These are phyloP conservation scores for Myrmecophaga tridactyla DNA, from an alignment of 2,113 vertebrate species.

Conservation along the genomic window DNA sequence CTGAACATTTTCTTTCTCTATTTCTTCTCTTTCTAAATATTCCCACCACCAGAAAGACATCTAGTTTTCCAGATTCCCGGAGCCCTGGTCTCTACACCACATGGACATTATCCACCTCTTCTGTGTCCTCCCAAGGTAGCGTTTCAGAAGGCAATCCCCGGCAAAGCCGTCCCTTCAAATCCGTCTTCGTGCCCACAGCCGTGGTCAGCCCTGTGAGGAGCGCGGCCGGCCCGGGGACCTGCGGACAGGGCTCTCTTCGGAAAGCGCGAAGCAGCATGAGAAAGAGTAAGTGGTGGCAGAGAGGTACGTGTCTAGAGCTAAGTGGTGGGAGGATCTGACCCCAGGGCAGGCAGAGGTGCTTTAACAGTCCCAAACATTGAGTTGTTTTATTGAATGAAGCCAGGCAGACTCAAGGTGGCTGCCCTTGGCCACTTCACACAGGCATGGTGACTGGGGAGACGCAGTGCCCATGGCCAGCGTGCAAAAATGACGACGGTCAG, in stretches of 20 bases:
- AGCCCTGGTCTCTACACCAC: conserved; percentile 79
- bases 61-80: conserved; percentile 76
- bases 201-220: conserved; percentile 58
- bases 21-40: conserved; percentile 33
- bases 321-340: not conserved
- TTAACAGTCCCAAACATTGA: not conserved
- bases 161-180: conserved; percentile 76
- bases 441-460: not conserved
- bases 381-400: not conserved
- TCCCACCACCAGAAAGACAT: conserved; percentile 78
- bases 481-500: not conserved
- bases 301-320: not conserved
- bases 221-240: not conserved
- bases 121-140: conserved; percentile 85
- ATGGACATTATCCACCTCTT: conserved; percentile 83
- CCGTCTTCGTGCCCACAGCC: conserved; percentile 80
- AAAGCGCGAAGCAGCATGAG: conserved; percentile 80
- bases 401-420: not conserved
- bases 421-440: not conserved
- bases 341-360: not conserved
- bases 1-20: conserved; percentile 30
- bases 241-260: conserved; percentile 68
- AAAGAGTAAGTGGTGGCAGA: conserved; percentile 81
- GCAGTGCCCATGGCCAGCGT: not conserved
- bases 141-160: conserved; percentile 70